Evolutionary conservation across 2,797 vertebrate genomes (phyloP).

Genomic region (Pteropus rufus): DNA sequence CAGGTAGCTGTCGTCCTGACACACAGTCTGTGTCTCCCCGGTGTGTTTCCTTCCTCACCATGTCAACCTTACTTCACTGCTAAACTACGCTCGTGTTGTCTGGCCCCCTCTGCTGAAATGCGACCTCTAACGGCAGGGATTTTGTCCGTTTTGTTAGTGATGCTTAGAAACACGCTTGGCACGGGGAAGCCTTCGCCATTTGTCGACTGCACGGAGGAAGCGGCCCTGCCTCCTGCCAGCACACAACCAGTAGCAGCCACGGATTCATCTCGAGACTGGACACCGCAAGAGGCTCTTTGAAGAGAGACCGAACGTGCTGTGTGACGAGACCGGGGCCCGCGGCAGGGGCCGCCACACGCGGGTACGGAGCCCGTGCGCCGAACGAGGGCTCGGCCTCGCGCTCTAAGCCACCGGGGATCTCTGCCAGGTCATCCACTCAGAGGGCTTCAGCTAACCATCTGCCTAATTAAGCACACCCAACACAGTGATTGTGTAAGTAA

Average conservation of each 20-base stretch:
- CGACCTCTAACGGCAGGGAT: neutral
- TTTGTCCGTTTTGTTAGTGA: neutral
- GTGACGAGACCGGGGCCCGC: neutral
- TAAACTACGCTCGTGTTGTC: neutral
- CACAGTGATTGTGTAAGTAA: neutral
- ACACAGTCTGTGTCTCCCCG: neutral
- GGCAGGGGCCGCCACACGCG: neutral
- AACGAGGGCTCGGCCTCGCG: neutral
- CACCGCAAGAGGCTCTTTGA: neutral
- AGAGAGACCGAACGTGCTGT: neutral
- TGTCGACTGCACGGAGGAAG: neutral
- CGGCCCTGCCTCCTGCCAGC: neutral
- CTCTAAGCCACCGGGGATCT: neutral
- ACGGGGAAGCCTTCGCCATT: neutral
- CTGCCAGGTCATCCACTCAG: neutral
- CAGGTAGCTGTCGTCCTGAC: neutral
- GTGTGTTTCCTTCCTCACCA: neutral
- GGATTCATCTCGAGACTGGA: neutral
- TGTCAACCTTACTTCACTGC: neutral
- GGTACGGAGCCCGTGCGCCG: too few species aligned
- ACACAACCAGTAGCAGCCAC: too few species aligned
- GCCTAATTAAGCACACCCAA: neutral
- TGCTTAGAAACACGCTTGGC: neutral
- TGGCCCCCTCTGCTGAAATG: neutral
- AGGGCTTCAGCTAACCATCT: neutral